Evolutionary conservation across 1,140 invertebrate species (phyloP).

Genomic region (Andrena cerasifolii): DNA sequence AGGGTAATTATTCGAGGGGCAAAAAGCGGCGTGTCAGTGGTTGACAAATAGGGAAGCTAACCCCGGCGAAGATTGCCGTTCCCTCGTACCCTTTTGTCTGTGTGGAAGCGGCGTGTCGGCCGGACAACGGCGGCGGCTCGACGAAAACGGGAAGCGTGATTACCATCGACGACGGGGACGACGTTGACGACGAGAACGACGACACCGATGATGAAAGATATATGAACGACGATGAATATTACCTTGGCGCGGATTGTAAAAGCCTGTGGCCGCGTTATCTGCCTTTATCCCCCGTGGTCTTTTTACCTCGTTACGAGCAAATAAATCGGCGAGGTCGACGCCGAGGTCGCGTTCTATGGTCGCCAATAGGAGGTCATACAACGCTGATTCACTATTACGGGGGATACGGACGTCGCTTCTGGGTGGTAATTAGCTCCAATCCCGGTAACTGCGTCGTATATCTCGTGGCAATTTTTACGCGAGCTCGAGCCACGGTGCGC

Average conservation of each 20-base stretch:
- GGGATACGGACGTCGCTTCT: constrained; percentile 75
- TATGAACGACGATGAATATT: constrained; percentile 60
- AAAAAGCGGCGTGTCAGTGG: constrained; percentile 3
- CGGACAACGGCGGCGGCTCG: not conserved
- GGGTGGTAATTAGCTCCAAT: constrained; percentile 81
- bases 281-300: constrained; percentile 28
- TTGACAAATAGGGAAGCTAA: constrained; percentile 9
- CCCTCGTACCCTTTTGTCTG: not conserved
- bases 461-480: constrained; percentile 76
- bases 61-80: not conserved
- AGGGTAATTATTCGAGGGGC: not conserved
- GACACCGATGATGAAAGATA: constrained; percentile 61
- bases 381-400: constrained; percentile 74
- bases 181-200: constrained; percentile 51
- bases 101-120: not conserved
- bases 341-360: constrained; percentile 70
- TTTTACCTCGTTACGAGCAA: constrained; percentile 73
- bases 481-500: constrained; percentile 56
- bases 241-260: constrained; percentile 40
- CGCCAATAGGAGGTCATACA: constrained; percentile 75
- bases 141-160: constrained; percentile 16
- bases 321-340: constrained; percentile 74
- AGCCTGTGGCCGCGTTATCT: constrained; percentile 8
- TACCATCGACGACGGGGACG: constrained; percentile 25
- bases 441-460: constrained; percentile 79